A percentile compares a stretch with the other conserved stretches of the same genome.
Evolutionary conservation across 2,797 vertebrate species (phyloP).

Genomic region (Balearica regulorum): DNA sequence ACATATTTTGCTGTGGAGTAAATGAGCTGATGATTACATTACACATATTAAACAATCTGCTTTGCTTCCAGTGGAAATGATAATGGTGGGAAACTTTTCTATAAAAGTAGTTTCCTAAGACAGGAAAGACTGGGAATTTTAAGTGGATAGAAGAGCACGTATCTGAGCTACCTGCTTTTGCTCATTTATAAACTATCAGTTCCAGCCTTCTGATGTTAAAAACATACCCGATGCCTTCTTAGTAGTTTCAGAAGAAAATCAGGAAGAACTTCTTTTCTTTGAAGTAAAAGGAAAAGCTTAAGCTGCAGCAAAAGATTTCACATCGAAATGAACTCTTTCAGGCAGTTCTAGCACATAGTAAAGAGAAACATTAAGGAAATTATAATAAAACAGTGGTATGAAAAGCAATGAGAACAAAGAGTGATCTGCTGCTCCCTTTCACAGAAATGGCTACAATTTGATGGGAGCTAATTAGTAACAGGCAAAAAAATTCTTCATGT

Average conservation of each 20-base stretch:
- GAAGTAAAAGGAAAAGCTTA: background rate
- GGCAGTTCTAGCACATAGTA: background rate
- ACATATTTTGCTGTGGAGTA: background rate
- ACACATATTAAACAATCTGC: background rate
- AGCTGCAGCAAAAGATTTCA: background rate
- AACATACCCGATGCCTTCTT: background rate
- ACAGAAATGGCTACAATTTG: background rate
- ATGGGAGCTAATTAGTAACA: conserved; percentile 38
- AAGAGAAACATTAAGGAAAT: background rate
- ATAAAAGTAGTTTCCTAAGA: background rate
- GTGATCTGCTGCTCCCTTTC: background rate
- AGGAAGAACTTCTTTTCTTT: background rate
- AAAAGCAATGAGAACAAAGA: conserved; percentile 18
- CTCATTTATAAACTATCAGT: background rate
- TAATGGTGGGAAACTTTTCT: background rate
- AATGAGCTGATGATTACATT: background rate
- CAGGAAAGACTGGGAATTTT: background rate
- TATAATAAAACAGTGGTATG: background rate
- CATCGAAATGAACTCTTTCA: background rate
- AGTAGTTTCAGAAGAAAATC: background rate
- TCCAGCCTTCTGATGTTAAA: background rate
- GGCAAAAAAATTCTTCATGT: background rate
- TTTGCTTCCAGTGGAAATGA: background rate
- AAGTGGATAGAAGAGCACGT: background rate
- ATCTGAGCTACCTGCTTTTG: background rate